phyloP scores from a whole-genome alignment of 1,140 invertebrate genomes.

The Panonychus citri region DNA sequence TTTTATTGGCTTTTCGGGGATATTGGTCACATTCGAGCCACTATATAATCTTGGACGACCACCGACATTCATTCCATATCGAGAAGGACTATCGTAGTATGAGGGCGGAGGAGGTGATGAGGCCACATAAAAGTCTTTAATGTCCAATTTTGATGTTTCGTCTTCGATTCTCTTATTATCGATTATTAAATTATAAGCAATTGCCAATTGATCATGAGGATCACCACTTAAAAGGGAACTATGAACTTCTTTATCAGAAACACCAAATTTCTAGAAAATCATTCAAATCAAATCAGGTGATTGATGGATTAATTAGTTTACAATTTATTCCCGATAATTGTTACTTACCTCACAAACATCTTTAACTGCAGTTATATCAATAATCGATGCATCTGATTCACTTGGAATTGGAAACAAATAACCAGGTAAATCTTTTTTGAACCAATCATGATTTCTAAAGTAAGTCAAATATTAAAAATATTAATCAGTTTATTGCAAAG shows the following conservation, averaged over 20 bases:
- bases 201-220: conserved; percentile 89
- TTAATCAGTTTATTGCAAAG: too few relatives aligned
- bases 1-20: conserved; percentile 23
- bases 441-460: conserved; percentile 84
- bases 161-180: conserved; percentile 95
- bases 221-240: conserved; percentile 76
- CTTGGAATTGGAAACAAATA: conserved; percentile 91
- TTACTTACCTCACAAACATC: conserved; percentile 46
- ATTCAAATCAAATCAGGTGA: neutral
- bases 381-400: conserved; percentile 87
- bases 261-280: conserved; percentile 65
- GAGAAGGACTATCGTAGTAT: neutral
- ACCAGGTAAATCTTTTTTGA: conserved; percentile 79
- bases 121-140: conserved; percentile 88
- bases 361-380: conserved; percentile 79
- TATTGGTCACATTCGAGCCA: conserved; percentile 15
- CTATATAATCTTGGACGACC: conserved; percentile 32
- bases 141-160: conserved; percentile 71
- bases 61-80: conserved; percentile 15
- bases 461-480: too few relatives aligned
- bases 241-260: conserved; percentile 80
- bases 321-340: neutral
- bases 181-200: conserved; percentile 95
- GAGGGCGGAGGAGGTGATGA: conserved; percentile 48
- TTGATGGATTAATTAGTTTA: neutral